These are phyloP conservation scores for Molossus alvarezi DNA, from an alignment of 2,797 vertebrate genomes.

Conservation along the genomic window DNA sequence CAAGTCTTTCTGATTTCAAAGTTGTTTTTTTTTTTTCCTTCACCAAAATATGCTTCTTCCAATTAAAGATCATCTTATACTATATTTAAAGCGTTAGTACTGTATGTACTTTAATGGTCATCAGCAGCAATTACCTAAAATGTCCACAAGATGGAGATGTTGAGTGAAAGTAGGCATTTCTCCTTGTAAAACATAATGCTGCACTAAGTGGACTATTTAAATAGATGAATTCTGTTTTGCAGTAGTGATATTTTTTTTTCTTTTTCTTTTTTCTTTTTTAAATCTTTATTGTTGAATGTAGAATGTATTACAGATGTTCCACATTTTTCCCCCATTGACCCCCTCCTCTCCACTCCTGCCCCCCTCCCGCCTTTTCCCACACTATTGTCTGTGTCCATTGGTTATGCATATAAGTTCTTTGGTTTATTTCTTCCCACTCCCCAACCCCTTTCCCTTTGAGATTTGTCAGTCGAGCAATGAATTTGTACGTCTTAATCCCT, in stretches of 20 bases:
- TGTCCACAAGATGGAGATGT: slow-evolving; percentile 72
- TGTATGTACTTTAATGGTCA: not conserved
- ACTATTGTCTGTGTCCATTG: too few relatives aligned
- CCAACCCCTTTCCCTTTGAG: too few relatives aligned
- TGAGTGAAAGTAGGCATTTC: slow-evolving; percentile 37
- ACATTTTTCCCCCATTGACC: too few relatives aligned
- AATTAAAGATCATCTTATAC: not conserved
- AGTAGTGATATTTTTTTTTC: slow-evolving; percentile 67
- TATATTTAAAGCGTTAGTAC: not conserved
- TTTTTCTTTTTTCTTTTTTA: not conserved
- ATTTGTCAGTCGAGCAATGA: too few relatives aligned
- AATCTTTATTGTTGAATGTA: too few relatives aligned
- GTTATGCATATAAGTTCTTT: too few relatives aligned
- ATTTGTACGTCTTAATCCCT: too few relatives aligned
- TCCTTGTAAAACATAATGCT: slow-evolving; percentile 49
- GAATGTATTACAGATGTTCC: too few relatives aligned
- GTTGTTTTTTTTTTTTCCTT: not conserved
- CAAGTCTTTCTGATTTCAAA: slow-evolving; percentile 36
- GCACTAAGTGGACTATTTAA: slow-evolving; percentile 26
- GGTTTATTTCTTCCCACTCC: too few relatives aligned
- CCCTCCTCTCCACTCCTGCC: too few relatives aligned
- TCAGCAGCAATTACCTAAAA: slow-evolving; percentile 58
- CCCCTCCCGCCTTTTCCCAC: too few relatives aligned
- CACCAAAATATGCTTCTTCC: not conserved
- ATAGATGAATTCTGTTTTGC: slow-evolving; percentile 32